Evolutionary conservation across 2,113 vertebrate species (phyloP).

Genomic region (Ceyx margarethae): DNA sequence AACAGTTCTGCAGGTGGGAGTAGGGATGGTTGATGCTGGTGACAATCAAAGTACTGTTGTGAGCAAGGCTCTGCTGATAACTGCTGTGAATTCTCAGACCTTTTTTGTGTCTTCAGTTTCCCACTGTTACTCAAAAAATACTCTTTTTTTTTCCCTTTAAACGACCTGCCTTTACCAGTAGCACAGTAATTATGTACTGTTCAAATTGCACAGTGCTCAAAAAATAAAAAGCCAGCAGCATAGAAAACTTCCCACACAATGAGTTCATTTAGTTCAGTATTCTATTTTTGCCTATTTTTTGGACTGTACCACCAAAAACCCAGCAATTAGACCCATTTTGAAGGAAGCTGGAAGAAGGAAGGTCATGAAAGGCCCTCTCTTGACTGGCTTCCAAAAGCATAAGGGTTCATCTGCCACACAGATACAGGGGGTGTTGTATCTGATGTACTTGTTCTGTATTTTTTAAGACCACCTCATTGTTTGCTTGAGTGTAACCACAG

Average conservation of each 20-base stretch:
- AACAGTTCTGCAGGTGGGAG: slow-evolving; percentile 17
- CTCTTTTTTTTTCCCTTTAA: not conserved
- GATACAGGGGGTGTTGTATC: not conserved
- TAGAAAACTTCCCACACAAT: slow-evolving; percentile 21
- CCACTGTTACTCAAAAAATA: slow-evolving; percentile 2
- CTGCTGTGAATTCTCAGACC: not conserved
- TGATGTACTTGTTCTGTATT: slow-evolving; percentile 24
- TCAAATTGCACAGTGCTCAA: slow-evolving; percentile 3
- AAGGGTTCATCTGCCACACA: slow-evolving; percentile 42
- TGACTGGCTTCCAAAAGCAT: slow-evolving; percentile 15
- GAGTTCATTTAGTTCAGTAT: slow-evolving; percentile 34
- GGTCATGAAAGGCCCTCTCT: not conserved
- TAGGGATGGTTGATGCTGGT: not conserved
- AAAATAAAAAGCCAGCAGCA: not conserved
- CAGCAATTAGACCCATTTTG: slow-evolving; percentile 10
- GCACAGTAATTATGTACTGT: slow-evolving; percentile 9
- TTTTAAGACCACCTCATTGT: not conserved
- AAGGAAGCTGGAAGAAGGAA: not conserved
- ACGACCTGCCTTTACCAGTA: not conserved
- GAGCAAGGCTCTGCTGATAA: not conserved
- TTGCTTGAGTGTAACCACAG: slow-evolving; percentile 21
- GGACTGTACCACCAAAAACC: not conserved
- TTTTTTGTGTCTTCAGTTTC: slow-evolving; percentile 15
- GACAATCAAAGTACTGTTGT: not conserved
- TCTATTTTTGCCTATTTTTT: slow-evolving; percentile 51